These are phyloP conservation scores for Listrodromus nycthemerus DNA, from an alignment of 2,888 invertebrate species.

Conservation along the genomic window DNA sequence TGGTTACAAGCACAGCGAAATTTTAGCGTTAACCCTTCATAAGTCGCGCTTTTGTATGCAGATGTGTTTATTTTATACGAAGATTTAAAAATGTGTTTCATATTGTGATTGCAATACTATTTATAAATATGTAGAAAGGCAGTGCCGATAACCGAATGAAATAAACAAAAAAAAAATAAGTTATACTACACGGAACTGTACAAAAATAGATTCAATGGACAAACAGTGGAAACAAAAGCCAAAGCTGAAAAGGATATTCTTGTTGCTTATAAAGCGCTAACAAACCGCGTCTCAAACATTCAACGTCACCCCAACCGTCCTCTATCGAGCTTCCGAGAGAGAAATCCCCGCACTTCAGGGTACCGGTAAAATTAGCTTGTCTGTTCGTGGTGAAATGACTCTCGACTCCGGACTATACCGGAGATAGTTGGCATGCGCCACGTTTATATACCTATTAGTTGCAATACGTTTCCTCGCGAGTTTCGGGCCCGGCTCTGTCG, in stretches of 20 bases:
- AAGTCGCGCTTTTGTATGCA: not conserved
- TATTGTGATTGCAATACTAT: too few relatives aligned
- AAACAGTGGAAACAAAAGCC: not conserved
- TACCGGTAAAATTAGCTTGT: constrained; percentile 23
- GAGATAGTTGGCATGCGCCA: constrained; percentile 24
- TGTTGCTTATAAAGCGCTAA: too few relatives aligned
- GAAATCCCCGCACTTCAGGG: constrained; percentile 15
- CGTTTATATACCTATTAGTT: constrained; percentile 25
- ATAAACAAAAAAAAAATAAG: not conserved
- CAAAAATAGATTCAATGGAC: not conserved
- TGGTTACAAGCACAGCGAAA: constrained; percentile 16
- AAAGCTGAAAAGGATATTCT: too few relatives aligned
- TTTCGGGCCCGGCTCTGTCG: not conserved
- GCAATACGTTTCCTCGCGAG: constrained; percentile 23
- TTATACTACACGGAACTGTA: not conserved
- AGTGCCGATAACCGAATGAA: too few relatives aligned
- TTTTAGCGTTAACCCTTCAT: constrained; percentile 36
- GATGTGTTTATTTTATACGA: too few relatives aligned
- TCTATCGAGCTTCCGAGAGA: not conserved
- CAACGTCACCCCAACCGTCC: not conserved
- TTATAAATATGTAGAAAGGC: too few relatives aligned
- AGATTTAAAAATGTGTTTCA: too few relatives aligned
- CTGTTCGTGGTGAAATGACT: constrained; percentile 32
- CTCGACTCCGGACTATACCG: constrained; percentile 44
- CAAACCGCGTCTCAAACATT: constrained; percentile 16